A percentile compares a stretch with the other conserved stretches of the same genome.
Conservation (phyloP, 2,888 invertebrate genomes). For the Lasioglossum calceatum region DNA sequence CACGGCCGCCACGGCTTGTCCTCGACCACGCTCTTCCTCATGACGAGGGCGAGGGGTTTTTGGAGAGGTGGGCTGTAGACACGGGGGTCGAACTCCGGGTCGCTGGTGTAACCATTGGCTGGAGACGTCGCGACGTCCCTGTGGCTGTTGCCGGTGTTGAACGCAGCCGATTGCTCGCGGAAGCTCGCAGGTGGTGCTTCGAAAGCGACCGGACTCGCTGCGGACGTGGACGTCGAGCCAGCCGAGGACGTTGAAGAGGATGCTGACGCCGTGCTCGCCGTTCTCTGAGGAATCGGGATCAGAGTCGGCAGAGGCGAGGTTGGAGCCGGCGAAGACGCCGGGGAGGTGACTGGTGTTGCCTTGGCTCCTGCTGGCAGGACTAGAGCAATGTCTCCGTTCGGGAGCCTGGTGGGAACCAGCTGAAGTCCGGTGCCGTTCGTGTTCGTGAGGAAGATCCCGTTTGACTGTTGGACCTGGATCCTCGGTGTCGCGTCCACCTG, state of each 20-base stretch:
- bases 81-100: conserved; percentile 80
- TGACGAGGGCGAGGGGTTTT: conserved; percentile 90
- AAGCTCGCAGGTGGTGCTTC: conserved; percentile 85
- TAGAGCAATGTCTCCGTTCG: conserved; percentile 93
- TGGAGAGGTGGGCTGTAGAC: conserved; percentile 85
- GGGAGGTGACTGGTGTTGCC: conserved; percentile 84
- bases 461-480: conserved; percentile 83
- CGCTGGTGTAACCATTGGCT: conserved; percentile 82
- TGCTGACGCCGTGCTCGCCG: conserved; percentile 90
- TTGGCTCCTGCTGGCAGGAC: conserved; percentile 89
- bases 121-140: conserved; percentile 85
- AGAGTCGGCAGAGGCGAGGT: conserved; percentile 88
- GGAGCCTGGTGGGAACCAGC: conserved; percentile 91
- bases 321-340: conserved; percentile 83
- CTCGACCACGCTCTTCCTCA: conserved; percentile 87
- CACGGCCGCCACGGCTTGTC: conserved; percentile 94
- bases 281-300: conserved; percentile 91
- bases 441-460: conserved; percentile 88
- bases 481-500: conserved; percentile 81
- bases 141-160: conserved; percentile 82
- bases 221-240: conserved; percentile 83
- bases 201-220: conserved; percentile 84
- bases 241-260: conserved; percentile 86
- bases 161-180: conserved; percentile 82
- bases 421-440: conserved; percentile 90